A percentile compares a stretch with the other conserved stretches of the same genome.
phyloP scores from a whole-genome alignment of 2,888 invertebrate genomes.

The Fragum whitleyi region DNA sequence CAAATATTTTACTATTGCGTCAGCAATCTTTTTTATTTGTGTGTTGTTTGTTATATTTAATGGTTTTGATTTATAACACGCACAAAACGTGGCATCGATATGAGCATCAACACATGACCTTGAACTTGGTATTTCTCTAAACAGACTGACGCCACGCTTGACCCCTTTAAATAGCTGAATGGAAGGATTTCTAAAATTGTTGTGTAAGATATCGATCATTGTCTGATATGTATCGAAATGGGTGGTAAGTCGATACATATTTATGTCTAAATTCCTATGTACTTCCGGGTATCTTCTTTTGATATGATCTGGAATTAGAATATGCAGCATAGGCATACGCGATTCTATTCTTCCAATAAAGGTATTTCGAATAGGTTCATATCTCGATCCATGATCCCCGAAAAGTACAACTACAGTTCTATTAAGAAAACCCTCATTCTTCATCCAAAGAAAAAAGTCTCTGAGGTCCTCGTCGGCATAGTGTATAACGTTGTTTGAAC shows the following conservation, averaged over 20 bases:
- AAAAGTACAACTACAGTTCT: slow-evolving; percentile 85
- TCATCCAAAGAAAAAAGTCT: slow-evolving; percentile 87
- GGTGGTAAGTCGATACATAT: slow-evolving; percentile 90
- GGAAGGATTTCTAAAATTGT: slow-evolving; percentile 49
- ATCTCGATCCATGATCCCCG: slow-evolving; percentile 96
- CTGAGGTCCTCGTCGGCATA: slow-evolving; percentile 90
- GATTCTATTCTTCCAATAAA: slow-evolving; percentile 93
- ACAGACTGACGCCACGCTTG: slow-evolving; percentile 88
- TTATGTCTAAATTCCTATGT: slow-evolving; percentile 88
- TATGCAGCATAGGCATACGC: slow-evolving; percentile 92
- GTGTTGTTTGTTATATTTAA: slow-evolving; percentile 16
- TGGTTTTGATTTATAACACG: slow-evolving; percentile 50
- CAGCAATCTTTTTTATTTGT: slow-evolving; percentile 6
- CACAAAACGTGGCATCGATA: slow-evolving; percentile 89
- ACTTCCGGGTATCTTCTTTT: slow-evolving; percentile 88
- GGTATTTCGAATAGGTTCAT: slow-evolving; percentile 93
- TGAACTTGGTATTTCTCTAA: slow-evolving; percentile 89
- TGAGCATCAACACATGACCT: slow-evolving; percentile 92
- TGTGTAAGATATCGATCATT: slow-evolving; percentile 88
- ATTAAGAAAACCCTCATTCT: slow-evolving; percentile 77
- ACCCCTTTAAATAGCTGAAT: slow-evolving; percentile 15
- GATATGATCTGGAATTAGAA: slow-evolving; percentile 91
- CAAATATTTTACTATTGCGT: background rate
- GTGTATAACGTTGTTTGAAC: slow-evolving; percentile 91
- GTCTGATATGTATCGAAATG: slow-evolving; percentile 94